Conservation (phyloP, 2,113 vertebrate species). For the Chaetodon auriga region DNA sequence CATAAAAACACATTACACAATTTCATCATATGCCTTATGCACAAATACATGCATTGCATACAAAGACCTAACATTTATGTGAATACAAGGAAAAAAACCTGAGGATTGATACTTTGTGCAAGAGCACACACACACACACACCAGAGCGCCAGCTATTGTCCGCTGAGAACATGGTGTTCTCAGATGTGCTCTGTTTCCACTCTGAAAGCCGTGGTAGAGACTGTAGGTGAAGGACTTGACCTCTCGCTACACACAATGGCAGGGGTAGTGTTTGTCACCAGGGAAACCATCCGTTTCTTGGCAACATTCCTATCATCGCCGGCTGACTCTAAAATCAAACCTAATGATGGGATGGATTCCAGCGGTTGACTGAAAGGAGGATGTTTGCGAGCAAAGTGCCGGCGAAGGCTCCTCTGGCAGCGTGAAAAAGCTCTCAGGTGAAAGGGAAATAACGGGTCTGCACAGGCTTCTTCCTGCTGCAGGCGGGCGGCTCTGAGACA, state of each 20-base stretch:
- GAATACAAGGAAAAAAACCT: neutral
- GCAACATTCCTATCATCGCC: constrained; percentile 91
- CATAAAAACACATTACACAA: neutral
- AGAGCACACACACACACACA: neutral
- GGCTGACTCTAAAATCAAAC: constrained; percentile 84
- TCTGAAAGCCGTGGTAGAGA: constrained; percentile 32
- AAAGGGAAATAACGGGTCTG: neutral
- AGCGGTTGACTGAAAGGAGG: constrained; percentile 80
- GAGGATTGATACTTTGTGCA: neutral
- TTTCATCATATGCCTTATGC: neutral
- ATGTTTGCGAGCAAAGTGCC: neutral
- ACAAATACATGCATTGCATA: neutral
- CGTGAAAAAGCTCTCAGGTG: constrained; percentile 2
- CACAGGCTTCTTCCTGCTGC: neutral
- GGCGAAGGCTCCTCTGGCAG: constrained; percentile 4
- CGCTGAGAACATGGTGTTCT: constrained; percentile 25
- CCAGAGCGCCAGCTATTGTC: constrained; percentile 9
- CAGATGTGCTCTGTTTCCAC: constrained; percentile 22
- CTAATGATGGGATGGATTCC: constrained; percentile 88
- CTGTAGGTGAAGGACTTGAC: constrained; percentile 68
- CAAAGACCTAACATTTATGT: neutral
- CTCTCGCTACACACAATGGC: constrained; percentile 85
- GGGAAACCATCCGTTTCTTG: constrained; percentile 95
- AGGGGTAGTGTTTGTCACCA: constrained; percentile 87
- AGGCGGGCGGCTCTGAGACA: constrained; percentile 8